phyloP scores from a whole-genome alignment of 2,797 vertebrate species.

The Cryptoblepharus egeriae region DNA sequence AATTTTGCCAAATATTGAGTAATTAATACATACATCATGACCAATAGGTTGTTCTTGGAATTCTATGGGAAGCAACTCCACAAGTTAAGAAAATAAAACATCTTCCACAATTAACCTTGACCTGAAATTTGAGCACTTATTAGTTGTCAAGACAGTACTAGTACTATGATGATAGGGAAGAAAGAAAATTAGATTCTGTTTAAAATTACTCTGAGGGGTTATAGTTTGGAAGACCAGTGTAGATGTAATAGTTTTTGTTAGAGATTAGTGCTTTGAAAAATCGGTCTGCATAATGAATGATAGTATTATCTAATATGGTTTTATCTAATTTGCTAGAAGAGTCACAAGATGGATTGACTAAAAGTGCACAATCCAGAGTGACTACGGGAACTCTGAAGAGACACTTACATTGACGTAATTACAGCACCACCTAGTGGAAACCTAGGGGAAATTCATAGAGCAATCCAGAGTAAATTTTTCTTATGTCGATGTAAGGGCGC shows the following conservation, averaged over 20 bases:
- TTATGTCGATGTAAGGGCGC: too few relatives aligned
- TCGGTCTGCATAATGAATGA: conserved; percentile 50
- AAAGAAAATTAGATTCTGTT: conserved; percentile 55
- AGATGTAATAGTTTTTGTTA: conserved; percentile 52
- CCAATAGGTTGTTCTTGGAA: conserved; percentile 17
- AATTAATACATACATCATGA: conserved; percentile 43
- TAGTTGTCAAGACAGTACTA: conserved; percentile 53
- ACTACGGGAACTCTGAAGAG: too few relatives aligned
- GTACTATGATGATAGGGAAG: conserved; percentile 34
- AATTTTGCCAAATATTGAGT: conserved; percentile 57
- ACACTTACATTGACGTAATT: too few relatives aligned
- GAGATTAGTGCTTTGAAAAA: conserved; percentile 55
- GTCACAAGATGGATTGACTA: conserved; percentile 53
- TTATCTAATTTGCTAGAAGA: conserved; percentile 60
- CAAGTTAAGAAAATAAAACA: conserved; percentile 40
- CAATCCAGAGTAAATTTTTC: too few relatives aligned
- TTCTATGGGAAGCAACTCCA: conserved; percentile 37
- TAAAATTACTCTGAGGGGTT: conserved; percentile 44
- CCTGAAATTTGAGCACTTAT: conserved; percentile 38
- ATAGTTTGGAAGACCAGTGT: not conserved
- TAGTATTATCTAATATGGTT: conserved; percentile 44
- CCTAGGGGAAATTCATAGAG: too few relatives aligned
- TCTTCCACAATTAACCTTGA: conserved; percentile 54
- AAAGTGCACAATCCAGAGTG: too few relatives aligned
- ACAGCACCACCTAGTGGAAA: too few relatives aligned